A percentile compares a stretch with the other conserved stretches of the same genome.
Evolutionary conservation across 1,140 invertebrate genomes (phyloP).

Genomic region (Heterodera carotae): DNA sequence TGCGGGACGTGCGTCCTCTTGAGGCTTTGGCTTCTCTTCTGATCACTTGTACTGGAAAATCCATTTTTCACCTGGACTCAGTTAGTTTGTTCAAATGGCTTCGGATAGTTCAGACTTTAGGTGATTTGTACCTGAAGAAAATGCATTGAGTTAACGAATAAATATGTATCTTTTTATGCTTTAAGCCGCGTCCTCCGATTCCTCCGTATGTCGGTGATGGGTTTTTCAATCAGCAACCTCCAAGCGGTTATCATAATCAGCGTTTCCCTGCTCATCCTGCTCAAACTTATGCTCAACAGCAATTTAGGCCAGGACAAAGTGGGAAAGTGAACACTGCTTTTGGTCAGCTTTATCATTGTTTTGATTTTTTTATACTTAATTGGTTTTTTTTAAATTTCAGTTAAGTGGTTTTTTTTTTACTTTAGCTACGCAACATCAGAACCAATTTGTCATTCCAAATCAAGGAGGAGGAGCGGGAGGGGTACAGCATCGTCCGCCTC

Average conservation of each 20-base stretch:
- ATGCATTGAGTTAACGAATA: too few relatives aligned
- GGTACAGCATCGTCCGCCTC: slow-evolving; percentile 2
- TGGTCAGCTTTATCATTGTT: too few relatives aligned
- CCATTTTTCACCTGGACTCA: too few relatives aligned
- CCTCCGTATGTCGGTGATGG: background rate
- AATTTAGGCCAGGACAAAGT: slow-evolving; percentile 8
- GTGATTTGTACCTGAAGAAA: too few relatives aligned
- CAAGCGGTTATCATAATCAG: background rate
- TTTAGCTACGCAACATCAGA: background rate
- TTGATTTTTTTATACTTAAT: too few relatives aligned
- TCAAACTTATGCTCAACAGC: background rate
- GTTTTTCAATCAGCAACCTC: background rate
- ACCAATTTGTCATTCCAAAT: background rate
- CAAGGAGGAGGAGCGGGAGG: background rate
- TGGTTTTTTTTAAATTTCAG: too few relatives aligned
- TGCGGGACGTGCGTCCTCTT: too few relatives aligned
- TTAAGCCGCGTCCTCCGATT: background rate
- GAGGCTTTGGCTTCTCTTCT: too few relatives aligned
- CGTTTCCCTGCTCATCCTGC: background rate
- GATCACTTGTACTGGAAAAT: too few relatives aligned
- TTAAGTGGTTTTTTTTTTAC: background rate
- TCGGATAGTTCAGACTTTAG: too few relatives aligned
- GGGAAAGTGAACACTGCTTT: background rate
- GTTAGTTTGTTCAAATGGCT: too few relatives aligned
- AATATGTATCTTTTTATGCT: background rate